Percentiles rank a stretch among this genome's conserved stretches.
Evolutionary conservation across 2,797 vertebrate species (phyloP).

Genomic region (Megaceryle alcyon): DNA sequence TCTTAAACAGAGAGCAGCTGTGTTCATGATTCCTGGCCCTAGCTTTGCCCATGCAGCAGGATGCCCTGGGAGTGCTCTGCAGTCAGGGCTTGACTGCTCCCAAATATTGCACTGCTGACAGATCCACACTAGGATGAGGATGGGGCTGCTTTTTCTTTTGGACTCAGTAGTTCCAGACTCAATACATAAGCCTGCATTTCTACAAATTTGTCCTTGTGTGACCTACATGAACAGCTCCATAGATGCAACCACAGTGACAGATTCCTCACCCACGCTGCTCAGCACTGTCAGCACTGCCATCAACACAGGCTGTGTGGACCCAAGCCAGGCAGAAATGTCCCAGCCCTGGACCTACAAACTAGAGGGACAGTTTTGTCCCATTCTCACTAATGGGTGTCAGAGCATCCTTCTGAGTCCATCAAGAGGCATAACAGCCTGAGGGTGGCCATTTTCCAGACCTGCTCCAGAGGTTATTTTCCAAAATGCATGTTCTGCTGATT

Average conservation of each 20-base stretch:
- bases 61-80: not conserved
- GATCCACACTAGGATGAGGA: not conserved
- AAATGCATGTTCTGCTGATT: slow-evolving; percentile 59
- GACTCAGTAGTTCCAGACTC: not conserved
- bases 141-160: not conserved
- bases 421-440: not conserved
- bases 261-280: fast-evolving
- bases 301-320: not conserved
- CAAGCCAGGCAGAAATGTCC: not conserved
- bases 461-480: slow-evolving; percentile 10
- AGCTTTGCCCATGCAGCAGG: fast-evolving
- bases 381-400: not conserved
- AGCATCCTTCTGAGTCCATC: not conserved
- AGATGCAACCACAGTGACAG: not conserved
- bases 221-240: not conserved
- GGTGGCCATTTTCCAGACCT: not conserved
- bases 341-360: not conserved
- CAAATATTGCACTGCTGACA: not conserved
- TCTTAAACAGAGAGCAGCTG: not conserved
- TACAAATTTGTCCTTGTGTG: not conserved
- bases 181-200: not conserved
- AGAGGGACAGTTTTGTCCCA: not conserved
- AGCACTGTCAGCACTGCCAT: fast-evolving
- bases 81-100: not conserved
- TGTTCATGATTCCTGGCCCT: not conserved